These are phyloP conservation scores for Magallana angulata DNA, from an alignment of 1,140 invertebrate genomes.

Conservation along the genomic window DNA sequence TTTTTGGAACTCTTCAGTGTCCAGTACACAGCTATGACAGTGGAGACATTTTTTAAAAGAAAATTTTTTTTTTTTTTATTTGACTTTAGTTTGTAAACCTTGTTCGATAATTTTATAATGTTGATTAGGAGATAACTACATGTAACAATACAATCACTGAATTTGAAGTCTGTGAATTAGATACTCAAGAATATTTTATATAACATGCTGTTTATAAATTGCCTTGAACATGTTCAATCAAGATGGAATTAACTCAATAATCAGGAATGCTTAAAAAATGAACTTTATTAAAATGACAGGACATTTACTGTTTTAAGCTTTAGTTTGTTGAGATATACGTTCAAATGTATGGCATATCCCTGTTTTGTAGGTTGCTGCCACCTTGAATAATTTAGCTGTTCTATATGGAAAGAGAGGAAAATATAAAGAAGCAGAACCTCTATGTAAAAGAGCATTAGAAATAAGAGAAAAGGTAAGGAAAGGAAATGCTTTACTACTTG, in stretches of 20 bases:
- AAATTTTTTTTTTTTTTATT: no score
- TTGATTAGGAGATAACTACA: no score
- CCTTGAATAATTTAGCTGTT: slow-evolving; percentile 97
- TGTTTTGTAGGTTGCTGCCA: slow-evolving; percentile 88
- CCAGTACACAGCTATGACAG: no score
- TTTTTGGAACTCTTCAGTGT: no score
- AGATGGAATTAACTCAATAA: background rate
- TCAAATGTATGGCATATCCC: background rate
- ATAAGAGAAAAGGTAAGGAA: slow-evolving; percentile 93
- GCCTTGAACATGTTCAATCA: background rate
- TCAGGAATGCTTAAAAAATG: background rate
- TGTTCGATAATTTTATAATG: no score
- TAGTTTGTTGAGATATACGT: background rate
- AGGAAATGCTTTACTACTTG: background rate
- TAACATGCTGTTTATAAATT: no score
- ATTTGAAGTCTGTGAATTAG: no score
- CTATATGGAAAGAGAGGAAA: slow-evolving; percentile 88
- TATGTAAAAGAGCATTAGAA: slow-evolving; percentile 98
- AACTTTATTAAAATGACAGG: background rate
- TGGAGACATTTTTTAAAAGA: no score
- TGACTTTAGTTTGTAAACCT: no score
- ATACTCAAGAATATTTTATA: no score
- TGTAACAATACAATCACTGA: no score
- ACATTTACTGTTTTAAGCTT: background rate
- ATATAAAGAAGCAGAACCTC: slow-evolving; percentile 83